Conservation (phyloP, 1,140 invertebrate species). For the Dinoponera quadriceps region DNA sequence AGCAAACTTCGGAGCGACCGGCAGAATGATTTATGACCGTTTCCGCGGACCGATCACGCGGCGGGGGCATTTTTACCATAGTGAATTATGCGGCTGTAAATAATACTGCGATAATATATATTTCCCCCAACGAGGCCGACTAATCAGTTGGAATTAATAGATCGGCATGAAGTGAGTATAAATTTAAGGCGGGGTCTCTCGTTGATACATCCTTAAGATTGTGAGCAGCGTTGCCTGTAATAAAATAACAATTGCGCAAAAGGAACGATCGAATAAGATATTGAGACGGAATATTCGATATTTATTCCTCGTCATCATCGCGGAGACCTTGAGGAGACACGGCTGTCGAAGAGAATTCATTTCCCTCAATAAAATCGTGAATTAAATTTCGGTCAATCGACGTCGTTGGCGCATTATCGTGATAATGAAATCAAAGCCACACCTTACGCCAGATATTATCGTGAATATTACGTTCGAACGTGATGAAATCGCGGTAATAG, state of each 20-base stretch:
- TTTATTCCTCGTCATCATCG: too few species aligned
- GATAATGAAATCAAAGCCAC: neutral
- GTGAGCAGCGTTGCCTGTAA: too few species aligned
- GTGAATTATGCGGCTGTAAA: slow-evolving; percentile 51
- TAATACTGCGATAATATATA: slow-evolving; percentile 48
- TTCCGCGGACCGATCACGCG: slow-evolving; percentile 30
- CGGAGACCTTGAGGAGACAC: too few species aligned
- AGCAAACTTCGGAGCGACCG: slow-evolving; percentile 8
- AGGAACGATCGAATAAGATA: too few species aligned
- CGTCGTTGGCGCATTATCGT: too few species aligned
- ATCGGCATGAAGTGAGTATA: slow-evolving; percentile 37
- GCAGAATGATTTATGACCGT: slow-evolving; percentile 40
- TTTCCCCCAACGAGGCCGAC: too few species aligned
- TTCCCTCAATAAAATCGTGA: too few species aligned
- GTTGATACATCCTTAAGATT: slow-evolving; percentile 35
- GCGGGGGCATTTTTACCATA: slow-evolving; percentile 23
- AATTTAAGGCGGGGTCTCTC: slow-evolving; percentile 49
- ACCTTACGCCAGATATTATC: slow-evolving; percentile 25
- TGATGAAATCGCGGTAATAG: slow-evolving; percentile 48
- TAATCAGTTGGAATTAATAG: slow-evolving; percentile 48
- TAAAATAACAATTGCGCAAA: too few species aligned
- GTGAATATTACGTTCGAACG: neutral
- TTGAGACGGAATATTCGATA: too few species aligned
- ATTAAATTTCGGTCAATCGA: too few species aligned
- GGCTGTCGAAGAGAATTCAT: too few species aligned